A percentile compares a stretch with the other conserved stretches of the same genome.
Evolutionary conservation across 2,797 vertebrate species (phyloP).

Genomic region (Botia kubotai): DNA sequence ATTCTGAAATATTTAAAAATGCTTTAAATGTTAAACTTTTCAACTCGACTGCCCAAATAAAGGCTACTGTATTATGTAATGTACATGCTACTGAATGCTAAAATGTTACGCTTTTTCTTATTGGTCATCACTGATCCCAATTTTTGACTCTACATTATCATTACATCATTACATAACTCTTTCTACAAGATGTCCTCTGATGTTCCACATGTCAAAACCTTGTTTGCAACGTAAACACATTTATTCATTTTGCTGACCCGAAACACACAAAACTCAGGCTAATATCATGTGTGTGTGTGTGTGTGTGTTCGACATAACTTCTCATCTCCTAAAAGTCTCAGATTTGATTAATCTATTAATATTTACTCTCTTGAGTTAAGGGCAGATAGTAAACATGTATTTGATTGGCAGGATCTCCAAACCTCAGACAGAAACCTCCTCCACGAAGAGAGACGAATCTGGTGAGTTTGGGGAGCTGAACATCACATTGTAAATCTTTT

Average conservation of each 20-base stretch:
- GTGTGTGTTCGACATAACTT: background rate
- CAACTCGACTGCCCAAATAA: too few relatives aligned
- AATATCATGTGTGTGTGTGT: background rate
- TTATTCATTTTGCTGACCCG: background rate
- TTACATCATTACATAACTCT: too few relatives aligned
- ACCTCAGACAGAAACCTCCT: slow-evolving; percentile 94
- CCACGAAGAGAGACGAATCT: slow-evolving; percentile 95
- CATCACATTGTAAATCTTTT: background rate
- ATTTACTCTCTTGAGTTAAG: background rate
- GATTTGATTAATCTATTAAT: slow-evolving; percentile 11
- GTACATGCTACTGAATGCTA: too few relatives aligned
- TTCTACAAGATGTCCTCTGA: too few relatives aligned
- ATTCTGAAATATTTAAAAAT: too few relatives aligned
- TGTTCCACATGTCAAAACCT: too few relatives aligned
- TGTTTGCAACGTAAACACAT: too few relatives aligned
- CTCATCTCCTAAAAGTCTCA: background rate
- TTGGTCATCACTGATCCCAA: too few relatives aligned
- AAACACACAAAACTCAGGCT: background rate
- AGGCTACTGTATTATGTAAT: too few relatives aligned
- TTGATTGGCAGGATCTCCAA: slow-evolving; percentile 88
- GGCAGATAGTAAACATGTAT: slow-evolving; percentile 47
- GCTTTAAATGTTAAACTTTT: too few relatives aligned
- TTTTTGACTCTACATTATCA: too few relatives aligned
- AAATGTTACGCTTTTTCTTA: too few relatives aligned
- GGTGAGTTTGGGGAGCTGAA: slow-evolving; percentile 76